phyloP scores from a whole-genome alignment of 64 coral and sea anemone species.

The Montipora efflorescens region DNA sequence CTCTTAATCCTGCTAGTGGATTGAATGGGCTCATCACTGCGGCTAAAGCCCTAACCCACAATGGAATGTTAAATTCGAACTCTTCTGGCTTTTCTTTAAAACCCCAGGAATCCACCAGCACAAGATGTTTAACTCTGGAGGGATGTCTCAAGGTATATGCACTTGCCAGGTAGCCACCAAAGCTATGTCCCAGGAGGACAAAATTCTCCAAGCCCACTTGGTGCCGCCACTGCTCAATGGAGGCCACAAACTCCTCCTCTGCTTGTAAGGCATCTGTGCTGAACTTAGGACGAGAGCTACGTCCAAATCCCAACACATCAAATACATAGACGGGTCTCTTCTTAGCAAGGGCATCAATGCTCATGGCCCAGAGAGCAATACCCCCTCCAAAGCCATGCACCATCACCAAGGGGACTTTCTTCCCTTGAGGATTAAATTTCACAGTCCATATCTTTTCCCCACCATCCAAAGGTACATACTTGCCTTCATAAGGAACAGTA shows the following conservation, averaged over 20 bases:
- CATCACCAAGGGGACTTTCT: conserved; percentile 79
- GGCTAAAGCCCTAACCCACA: conserved; percentile 83
- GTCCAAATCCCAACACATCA: conserved; percentile 96
- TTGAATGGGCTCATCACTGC: conserved; percentile 85
- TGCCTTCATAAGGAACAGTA: conserved; percentile 79
- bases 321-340: conserved; percentile 82
- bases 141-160: conserved; percentile 90
- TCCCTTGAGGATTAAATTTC: conserved; percentile 77
- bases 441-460: conserved; percentile 90
- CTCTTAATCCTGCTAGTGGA: conserved; percentile 85
- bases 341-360: conserved; percentile 84
- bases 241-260: conserved; percentile 86
- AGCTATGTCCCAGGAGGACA: conserved; percentile 91
- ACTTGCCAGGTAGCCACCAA: conserved; percentile 91
- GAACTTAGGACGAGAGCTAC: conserved; percentile 90
- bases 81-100: conserved; percentile 85
- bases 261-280: conserved; percentile 66
- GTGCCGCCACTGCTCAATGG: conserved; percentile 90
- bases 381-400: conserved; percentile 98
- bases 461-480: conserved; percentile 74
- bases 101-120: conserved; percentile 96
- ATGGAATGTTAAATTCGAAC: conserved; percentile 78
- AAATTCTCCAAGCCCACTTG: conserved; percentile 91
- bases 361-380: conserved; percentile 87
- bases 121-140: conserved; percentile 82